A percentile compares a stretch with the other conserved stretches of the same genome.
phyloP scores from a whole-genome alignment of 1,140 invertebrate genomes.

The Drosophila erecta region DNA sequence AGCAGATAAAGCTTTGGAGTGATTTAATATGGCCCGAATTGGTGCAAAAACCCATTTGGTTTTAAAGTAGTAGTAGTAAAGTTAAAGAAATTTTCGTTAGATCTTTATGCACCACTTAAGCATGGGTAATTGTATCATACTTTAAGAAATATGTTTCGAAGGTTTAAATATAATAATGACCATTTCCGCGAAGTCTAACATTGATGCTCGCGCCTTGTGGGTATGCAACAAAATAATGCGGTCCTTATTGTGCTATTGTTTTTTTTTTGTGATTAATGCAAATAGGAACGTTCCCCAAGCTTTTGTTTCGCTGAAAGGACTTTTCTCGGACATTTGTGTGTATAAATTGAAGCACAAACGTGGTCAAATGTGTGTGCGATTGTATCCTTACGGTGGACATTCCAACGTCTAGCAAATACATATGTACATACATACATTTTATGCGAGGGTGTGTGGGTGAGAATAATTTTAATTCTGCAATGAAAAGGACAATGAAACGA shows the following conservation, averaged over 20 bases:
- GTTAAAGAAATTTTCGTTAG: too few relatives aligned
- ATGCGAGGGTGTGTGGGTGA: background rate
- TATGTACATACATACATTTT: background rate
- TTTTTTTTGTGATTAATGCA: background rate
- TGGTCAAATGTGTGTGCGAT: background rate
- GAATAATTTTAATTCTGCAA: conserved; percentile 27
- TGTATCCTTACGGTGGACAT: conserved; percentile 21
- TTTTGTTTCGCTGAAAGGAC: conserved; percentile 8
- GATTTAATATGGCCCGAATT: too few relatives aligned
- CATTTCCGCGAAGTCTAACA: background rate
- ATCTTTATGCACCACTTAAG: too few relatives aligned
- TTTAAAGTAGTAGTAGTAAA: too few relatives aligned
- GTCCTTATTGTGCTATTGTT: background rate
- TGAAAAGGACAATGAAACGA: conserved; percentile 40
- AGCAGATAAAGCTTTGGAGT: too few relatives aligned
- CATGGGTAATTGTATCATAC: too few relatives aligned
- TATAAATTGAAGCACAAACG: background rate
- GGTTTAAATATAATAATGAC: too few relatives aligned
- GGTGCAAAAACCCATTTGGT: too few relatives aligned
- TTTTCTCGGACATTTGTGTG: conserved; percentile 5
- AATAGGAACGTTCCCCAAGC: background rate
- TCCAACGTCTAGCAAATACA: conserved; percentile 11
- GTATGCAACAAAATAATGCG: conserved; percentile 1
- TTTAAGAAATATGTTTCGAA: too few relatives aligned
- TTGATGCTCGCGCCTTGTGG: background rate